Evolutionary conservation across 2,888 invertebrate species (phyloP).

Genomic region (Nemapogon koenigi): DNA sequence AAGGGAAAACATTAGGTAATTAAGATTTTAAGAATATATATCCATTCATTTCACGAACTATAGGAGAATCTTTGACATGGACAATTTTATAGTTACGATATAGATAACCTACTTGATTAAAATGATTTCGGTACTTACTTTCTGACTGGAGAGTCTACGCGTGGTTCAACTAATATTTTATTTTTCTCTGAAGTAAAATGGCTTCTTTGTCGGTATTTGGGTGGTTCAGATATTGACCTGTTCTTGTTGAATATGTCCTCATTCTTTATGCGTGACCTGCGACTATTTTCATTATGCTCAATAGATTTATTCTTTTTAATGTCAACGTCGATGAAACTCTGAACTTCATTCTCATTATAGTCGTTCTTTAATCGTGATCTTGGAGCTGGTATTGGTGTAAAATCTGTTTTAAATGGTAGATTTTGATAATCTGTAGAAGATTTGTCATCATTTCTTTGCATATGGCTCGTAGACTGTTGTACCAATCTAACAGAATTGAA

Average conservation of each 20-base stretch:
- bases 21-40: no score
- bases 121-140: no score
- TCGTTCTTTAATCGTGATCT: constrained; percentile 36
- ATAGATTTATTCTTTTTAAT: background rate
- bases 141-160: no score
- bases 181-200: no score
- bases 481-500: constrained; percentile 49
- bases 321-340: background rate
- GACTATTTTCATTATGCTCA: constrained; percentile 14
- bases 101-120: no score
- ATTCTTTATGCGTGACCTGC: constrained; percentile 30
- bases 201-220: constrained; percentile 21
- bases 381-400: constrained; percentile 39
- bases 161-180: no score
- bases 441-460: constrained; percentile 19
- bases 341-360: constrained; percentile 13
- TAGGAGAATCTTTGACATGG: no score
- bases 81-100: no score
- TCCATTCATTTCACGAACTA: no score
- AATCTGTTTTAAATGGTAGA: constrained; percentile 31
- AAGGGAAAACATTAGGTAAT: no score
- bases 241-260: constrained; percentile 23
- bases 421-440: constrained; percentile 49
- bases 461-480: constrained; percentile 26
- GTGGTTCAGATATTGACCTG: constrained; percentile 46